Evolutionary conservation across 2,888 invertebrate genomes (phyloP).

Genomic region (Tenthredo scrophulariae): DNA sequence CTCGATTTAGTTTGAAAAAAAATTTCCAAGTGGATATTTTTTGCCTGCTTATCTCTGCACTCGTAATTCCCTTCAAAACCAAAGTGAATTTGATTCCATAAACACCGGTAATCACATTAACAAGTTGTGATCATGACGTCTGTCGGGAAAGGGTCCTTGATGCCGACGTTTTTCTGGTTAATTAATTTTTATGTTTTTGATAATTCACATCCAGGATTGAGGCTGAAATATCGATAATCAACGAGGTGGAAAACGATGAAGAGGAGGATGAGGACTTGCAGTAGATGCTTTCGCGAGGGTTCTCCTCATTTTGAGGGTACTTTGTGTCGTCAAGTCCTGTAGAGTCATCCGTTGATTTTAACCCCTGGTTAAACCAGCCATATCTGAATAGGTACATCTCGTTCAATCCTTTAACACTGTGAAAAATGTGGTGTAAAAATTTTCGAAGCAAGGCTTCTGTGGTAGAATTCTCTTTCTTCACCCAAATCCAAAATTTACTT

Average conservation of each 20-base stretch:
- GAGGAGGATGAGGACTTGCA: slow-evolving; percentile 11
- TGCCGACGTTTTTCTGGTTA: slow-evolving; percentile 25
- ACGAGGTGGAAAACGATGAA: slow-evolving; percentile 12
- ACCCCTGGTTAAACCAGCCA: slow-evolving; percentile 7
- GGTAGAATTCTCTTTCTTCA: background rate
- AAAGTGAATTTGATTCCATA: background rate
- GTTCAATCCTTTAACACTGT: background rate
- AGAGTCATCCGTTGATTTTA: slow-evolving; percentile 13
- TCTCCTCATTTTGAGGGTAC: slow-evolving; percentile 23
- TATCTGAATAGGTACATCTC: background rate
- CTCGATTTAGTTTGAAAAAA: background rate
- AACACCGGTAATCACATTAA: slow-evolving; percentile 16
- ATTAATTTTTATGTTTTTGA: slow-evolving; percentile 11
- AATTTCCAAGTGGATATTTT: background rate
- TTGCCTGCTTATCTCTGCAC: background rate
- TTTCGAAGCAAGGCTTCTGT: background rate
- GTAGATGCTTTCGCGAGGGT: slow-evolving; percentile 9
- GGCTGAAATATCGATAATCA: background rate
- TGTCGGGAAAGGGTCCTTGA: background rate
- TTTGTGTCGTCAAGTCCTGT: slow-evolving; percentile 21
- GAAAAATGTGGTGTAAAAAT: background rate
- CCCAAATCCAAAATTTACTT: background rate
- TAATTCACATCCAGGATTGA: background rate
- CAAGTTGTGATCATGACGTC: slow-evolving; percentile 10
- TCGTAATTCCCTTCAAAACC: background rate